Percentiles rank a stretch among this genome's conserved stretches.
Evolutionary conservation across 2,113 vertebrate genomes (phyloP).

Genomic region (Atractosteus spatula): DNA sequence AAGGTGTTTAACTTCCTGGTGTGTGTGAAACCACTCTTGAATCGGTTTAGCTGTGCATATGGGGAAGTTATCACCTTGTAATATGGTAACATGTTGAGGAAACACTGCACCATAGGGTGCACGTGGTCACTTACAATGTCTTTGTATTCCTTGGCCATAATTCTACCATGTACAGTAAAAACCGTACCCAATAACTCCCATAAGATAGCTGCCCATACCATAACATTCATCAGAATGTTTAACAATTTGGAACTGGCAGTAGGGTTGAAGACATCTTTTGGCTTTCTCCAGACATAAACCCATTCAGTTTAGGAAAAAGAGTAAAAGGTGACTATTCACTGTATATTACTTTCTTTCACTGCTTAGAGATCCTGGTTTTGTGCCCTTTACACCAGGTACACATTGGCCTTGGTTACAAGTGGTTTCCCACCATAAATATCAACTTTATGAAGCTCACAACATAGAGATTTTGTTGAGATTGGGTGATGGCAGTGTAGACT

Average conservation of each 20-base stretch:
- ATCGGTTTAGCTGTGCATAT: too few species aligned
- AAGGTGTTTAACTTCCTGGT: conserved; percentile 4
- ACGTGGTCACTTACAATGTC: too few species aligned
- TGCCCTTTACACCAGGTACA: background rate
- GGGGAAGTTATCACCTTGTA: background rate
- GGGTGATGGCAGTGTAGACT: background rate
- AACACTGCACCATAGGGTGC: background rate
- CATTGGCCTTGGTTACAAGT: too few species aligned
- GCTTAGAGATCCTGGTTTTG: too few species aligned
- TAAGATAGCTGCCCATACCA: too few species aligned
- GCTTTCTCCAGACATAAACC: too few species aligned
- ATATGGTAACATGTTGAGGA: background rate
- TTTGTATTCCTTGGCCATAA: too few species aligned
- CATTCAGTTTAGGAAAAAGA: background rate
- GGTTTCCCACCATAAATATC: too few species aligned
- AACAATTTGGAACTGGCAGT: background rate
- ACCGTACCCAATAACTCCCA: too few species aligned
- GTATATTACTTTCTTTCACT: background rate
- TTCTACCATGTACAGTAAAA: too few species aligned
- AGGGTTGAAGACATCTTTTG: background rate
- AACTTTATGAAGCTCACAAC: too few species aligned
- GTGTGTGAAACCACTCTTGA: background rate
- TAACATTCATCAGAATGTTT: too few species aligned
- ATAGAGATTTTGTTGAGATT: background rate
- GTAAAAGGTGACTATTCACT: background rate